These are phyloP conservation scores for Spodoptera litura DNA, from an alignment of 1,140 invertebrate genomes.

Conservation along the genomic window DNA sequence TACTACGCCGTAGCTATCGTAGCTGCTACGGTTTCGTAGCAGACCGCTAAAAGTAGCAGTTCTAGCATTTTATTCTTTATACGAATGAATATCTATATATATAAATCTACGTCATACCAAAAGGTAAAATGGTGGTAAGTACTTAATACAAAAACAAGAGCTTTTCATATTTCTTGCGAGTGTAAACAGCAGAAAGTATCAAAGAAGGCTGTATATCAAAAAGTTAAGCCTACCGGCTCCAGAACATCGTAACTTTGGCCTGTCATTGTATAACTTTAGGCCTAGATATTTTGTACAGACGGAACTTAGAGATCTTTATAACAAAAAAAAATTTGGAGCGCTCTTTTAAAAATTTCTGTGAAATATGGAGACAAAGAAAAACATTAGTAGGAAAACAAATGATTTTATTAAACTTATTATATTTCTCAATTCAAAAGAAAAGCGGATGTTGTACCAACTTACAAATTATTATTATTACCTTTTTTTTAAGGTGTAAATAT, in stretches of 20 bases:
- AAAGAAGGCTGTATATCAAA: conserved; percentile 35
- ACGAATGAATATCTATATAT: too few relatives aligned
- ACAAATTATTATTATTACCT: too few relatives aligned
- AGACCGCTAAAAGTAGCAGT: too few relatives aligned
- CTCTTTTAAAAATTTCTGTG: background rate
- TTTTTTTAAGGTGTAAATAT: too few relatives aligned
- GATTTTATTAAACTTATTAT: too few relatives aligned
- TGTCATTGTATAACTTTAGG: conserved; percentile 26
- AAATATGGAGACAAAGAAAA: too few relatives aligned
- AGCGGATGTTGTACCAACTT: too few relatives aligned
- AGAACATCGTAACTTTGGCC: conserved; percentile 17
- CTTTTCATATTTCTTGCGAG: conserved; percentile 13
- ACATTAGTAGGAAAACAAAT: too few relatives aligned
- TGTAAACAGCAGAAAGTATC: conserved; percentile 16
- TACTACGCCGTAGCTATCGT: too few relatives aligned
- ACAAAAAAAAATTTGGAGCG: conserved; percentile 5
- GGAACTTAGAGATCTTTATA: background rate
- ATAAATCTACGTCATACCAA: background rate
- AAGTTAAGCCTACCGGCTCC: conserved; percentile 33
- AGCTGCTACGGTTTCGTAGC: too few relatives aligned
- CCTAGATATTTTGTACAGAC: conserved; percentile 13
- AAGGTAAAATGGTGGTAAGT: background rate
- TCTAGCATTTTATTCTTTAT: too few relatives aligned
- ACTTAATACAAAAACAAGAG: conserved; percentile 9
- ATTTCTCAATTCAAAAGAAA: too few relatives aligned